These are phyloP conservation scores for Eumaeus atala DNA, from an alignment of 1,140 invertebrate genomes.

Conservation along the genomic window DNA sequence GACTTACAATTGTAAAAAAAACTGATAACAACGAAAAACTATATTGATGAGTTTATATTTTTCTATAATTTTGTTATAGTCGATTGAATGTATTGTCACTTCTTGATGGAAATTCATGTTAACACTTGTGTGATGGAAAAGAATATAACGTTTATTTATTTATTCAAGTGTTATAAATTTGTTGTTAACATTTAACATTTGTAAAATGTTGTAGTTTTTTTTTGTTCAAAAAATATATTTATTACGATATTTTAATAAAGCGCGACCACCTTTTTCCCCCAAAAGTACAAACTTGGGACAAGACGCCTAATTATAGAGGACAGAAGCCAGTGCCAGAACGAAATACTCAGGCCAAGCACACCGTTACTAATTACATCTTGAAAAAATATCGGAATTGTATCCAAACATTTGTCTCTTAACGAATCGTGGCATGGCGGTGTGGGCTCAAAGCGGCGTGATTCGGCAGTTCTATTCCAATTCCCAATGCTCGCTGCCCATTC, in stretches of 20 bases:
- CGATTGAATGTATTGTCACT: too few species aligned
- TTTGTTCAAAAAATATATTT: slow-evolving; percentile 24
- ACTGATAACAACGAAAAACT: too few species aligned
- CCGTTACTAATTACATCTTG: slow-evolving; percentile 55
- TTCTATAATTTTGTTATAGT: too few species aligned
- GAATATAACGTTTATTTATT: too few species aligned
- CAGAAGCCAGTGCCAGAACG: slow-evolving; percentile 41
- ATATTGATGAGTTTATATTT: too few species aligned
- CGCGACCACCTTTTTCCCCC: slow-evolving; percentile 10
- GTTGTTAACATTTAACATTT: too few species aligned
- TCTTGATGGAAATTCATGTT: too few species aligned
- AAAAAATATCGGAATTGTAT: slow-evolving; percentile 69
- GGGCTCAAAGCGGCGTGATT: slow-evolving; percentile 67
- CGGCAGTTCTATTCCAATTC: slow-evolving; percentile 63
- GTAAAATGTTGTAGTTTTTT: slow-evolving; percentile 20
- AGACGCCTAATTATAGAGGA: slow-evolving; percentile 48
- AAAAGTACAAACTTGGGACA: slow-evolving; percentile 23
- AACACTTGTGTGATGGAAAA: too few species aligned
- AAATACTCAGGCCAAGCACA: slow-evolving; percentile 50
- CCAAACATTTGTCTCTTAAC: slow-evolving; percentile 72
- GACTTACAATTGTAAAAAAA: too few species aligned
- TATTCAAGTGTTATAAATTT: too few species aligned
- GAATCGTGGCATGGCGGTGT: slow-evolving; percentile 66
- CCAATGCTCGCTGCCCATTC: slow-evolving; percentile 71
- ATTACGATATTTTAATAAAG: slow-evolving; percentile 17